Conservation (phyloP, 1,140 invertebrate species). For the Dolichoris vasculosae region DNA sequence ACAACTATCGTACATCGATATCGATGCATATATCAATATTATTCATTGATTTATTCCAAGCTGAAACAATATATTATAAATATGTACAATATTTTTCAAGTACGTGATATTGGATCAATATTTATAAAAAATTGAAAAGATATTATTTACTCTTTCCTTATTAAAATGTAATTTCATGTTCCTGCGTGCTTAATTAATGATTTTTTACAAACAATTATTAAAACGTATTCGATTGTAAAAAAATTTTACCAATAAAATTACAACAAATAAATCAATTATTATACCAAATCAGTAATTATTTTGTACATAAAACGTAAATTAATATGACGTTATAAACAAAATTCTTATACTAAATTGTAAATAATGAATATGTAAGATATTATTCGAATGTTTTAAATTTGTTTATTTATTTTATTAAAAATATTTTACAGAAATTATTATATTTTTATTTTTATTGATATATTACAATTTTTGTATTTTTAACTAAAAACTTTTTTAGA, state of each 20-base stretch:
- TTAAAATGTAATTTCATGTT: background rate
- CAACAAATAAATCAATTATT: background rate
- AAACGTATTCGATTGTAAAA: background rate
- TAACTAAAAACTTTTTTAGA: no score
- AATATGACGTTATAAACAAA: background rate
- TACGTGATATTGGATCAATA: constrained; percentile 4
- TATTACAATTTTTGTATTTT: no score
- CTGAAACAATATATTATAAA: background rate
- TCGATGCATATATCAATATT: background rate
- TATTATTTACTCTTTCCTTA: background rate
- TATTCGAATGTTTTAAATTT: background rate
- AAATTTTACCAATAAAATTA: background rate
- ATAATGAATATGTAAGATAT: background rate
- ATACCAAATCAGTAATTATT: background rate
- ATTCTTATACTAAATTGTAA: background rate
- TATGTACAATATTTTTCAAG: background rate
- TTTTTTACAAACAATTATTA: background rate
- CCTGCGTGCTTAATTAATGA: constrained; percentile 1
- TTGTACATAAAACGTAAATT: background rate
- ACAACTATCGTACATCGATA: background rate
- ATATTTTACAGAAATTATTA: background rate
- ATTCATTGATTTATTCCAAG: background rate
- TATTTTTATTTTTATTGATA: no score
- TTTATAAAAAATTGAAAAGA: background rate
- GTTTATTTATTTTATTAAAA: background rate